Conservation (phyloP, 2,797 vertebrate species). For the Uromys caudimaculatus region DNA sequence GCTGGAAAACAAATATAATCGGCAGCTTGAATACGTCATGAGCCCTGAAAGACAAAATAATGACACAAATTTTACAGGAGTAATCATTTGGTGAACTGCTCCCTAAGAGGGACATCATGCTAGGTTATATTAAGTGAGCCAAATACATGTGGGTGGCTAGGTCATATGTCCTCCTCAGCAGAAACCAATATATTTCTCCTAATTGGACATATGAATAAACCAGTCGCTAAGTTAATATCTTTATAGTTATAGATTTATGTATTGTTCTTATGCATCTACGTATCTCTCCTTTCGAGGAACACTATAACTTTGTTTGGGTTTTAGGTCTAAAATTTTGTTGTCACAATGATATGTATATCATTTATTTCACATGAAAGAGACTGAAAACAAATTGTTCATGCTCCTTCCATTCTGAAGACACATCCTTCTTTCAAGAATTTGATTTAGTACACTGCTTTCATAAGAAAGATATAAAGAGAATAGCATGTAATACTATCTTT, state of each 20-base stretch:
- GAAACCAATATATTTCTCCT: neutral
- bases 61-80: neutral
- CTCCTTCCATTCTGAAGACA: neutral
- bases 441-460: neutral
- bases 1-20: neutral
- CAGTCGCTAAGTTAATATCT: neutral
- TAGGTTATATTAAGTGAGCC: neutral
- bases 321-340: neutral
- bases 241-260: neutral
- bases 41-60: neutral
- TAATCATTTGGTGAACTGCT: neutral
- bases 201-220: too few relatives aligned
- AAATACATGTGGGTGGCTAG: neutral
- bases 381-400: neutral
- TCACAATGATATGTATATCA: neutral
- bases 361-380: neutral
- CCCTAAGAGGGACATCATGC: neutral
- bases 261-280: neutral
- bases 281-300: neutral
- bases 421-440: neutral
- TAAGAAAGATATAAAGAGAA: neutral
- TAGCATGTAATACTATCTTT: rapidly evolving
- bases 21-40: neutral
- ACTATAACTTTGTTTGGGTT: neutral
- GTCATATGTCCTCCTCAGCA: neutral